Evolutionary conservation across 2,888 invertebrate genomes (phyloP).

Genomic region (Noctua fimbriata): DNA sequence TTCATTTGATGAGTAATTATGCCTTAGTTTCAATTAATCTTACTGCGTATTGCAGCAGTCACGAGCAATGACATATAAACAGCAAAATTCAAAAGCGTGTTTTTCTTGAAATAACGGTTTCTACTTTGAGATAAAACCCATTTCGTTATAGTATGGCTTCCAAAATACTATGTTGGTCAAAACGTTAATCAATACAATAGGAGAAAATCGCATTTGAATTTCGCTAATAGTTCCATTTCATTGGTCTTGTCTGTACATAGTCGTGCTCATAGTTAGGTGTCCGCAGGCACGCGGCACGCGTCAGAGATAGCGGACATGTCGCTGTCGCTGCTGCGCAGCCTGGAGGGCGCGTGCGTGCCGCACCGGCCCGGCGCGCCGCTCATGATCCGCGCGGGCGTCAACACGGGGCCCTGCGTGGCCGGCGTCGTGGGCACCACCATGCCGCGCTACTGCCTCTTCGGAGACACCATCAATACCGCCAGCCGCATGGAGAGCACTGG

Average conservation of each 20-base stretch:
- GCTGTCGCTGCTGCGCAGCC: conserved; percentile 87
- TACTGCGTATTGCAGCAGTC: background rate
- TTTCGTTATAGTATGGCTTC: background rate
- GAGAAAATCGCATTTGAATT: background rate
- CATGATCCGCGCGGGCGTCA: conserved; percentile 90
- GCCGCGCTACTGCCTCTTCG: conserved; percentile 92
- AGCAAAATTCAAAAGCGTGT: background rate
- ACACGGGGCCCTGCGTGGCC: conserved; percentile 92
- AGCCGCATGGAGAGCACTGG: conserved; percentile 92
- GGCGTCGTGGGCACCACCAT: conserved; percentile 91
- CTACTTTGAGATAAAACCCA: background rate
- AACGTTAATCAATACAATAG: background rate
- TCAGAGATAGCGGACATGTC: conserved; percentile 92
- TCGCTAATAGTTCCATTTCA: background rate
- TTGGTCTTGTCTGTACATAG: background rate
- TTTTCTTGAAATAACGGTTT: background rate
- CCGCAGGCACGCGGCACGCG: conserved; percentile 88
- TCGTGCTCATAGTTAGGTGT: conserved; percentile 31
- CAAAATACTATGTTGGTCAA: background rate
- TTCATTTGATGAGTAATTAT: background rate
- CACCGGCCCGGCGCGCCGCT: conserved; percentile 88
- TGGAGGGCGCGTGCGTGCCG: conserved; percentile 89
- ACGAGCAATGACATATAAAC: background rate
- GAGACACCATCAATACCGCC: conserved; percentile 92
- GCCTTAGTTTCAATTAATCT: background rate